phyloP scores from a whole-genome alignment of 1,140 invertebrate species.

The Drosophila takahashii region DNA sequence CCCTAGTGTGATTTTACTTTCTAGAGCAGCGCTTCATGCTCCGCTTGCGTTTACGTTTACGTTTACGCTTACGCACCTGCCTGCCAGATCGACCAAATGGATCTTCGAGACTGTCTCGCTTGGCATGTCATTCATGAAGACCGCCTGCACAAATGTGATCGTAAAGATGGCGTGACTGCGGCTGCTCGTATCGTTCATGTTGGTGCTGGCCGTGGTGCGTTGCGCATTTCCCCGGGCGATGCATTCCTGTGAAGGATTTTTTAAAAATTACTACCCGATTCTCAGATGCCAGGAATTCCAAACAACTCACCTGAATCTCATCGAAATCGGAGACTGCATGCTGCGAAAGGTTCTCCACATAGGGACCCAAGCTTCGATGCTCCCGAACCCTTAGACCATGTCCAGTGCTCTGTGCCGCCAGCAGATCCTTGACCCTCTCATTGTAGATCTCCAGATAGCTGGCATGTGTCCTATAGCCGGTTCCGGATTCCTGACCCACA shows the following conservation, averaged over 20 bases:
- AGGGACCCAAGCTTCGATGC: constrained; percentile 96
- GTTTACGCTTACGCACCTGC: constrained; percentile 87
- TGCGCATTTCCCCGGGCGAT: constrained; percentile 92
- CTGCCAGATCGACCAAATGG: constrained; percentile 94
- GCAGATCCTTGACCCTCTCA: constrained; percentile 94
- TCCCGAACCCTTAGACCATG: constrained; percentile 94
- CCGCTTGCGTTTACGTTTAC: constrained; percentile 31
- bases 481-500: constrained; percentile 91
- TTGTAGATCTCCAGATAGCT: constrained; percentile 97
- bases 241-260: constrained; percentile 87
- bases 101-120: constrained; percentile 95
- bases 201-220: constrained; percentile 92
- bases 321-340: constrained; percentile 94
- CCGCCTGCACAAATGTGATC: constrained; percentile 95
- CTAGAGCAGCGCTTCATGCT: constrained; percentile 57
- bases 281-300: not conserved
- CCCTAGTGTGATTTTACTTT: constrained; percentile 31
- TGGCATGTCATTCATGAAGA: constrained; percentile 92
- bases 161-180: constrained; percentile 98
- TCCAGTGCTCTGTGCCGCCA: constrained; percentile 89
- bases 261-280: not conserved
- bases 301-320: constrained; percentile 89
- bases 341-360: constrained; percentile 95
- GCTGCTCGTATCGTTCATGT: constrained; percentile 95
- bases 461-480: constrained; percentile 93